Evolutionary conservation across 1,140 invertebrate genomes (phyloP).

Genomic region (Drosophila kikkawai): DNA sequence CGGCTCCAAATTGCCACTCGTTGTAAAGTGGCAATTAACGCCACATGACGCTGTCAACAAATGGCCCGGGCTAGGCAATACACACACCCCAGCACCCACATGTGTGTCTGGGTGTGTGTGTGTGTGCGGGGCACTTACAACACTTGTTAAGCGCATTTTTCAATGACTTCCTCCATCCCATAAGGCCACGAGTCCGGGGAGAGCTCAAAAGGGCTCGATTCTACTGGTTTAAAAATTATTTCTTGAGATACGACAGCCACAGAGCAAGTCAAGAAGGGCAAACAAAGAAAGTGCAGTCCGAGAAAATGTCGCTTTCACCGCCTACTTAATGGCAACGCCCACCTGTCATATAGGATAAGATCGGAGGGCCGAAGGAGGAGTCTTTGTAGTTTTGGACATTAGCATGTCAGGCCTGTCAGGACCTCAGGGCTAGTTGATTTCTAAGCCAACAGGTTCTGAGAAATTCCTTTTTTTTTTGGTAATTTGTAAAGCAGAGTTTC

Average conservation of each 20-base stretch:
- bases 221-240: constrained; percentile 47
- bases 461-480: neutral
- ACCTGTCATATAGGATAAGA: constrained; percentile 15
- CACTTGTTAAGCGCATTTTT: constrained; percentile 64
- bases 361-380: too few species aligned
- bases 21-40: constrained; percentile 69
- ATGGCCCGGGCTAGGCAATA: constrained; percentile 47
- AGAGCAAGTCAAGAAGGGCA: neutral
- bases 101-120: neutral
- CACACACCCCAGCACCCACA: constrained; percentile 7
- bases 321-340: constrained; percentile 8
- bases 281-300: neutral
- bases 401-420: constrained; percentile 15
- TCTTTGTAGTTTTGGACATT: constrained; percentile 5
- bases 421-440: neutral
- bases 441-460: neutral
- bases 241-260: constrained; percentile 28
- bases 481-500: neutral
- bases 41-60: constrained; percentile 68
- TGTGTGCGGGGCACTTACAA: constrained; percentile 40
- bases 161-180: constrained; percentile 6
- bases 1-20: constrained; percentile 64
- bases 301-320: constrained; percentile 7
- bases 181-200: neutral
- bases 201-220: neutral